Base-by-base conservation (phyloP, 2,888 invertebrate species). In the Bugula neritina region DNA sequence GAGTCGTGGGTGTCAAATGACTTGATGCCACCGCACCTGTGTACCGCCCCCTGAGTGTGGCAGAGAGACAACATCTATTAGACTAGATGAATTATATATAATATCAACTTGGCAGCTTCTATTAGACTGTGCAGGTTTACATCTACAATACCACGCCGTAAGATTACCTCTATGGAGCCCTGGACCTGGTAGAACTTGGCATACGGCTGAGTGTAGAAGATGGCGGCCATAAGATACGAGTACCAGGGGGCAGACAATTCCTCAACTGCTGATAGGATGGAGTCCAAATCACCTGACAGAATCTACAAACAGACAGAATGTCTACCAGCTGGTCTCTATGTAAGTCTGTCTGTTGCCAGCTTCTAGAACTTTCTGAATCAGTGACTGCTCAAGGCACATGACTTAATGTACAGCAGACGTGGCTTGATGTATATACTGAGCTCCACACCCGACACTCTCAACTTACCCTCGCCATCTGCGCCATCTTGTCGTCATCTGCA, bases 1-100 rank as follows among this genome's bases (percentile, higher is more conserved):
- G 27, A 31, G n/a, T 63, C 63, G n/a, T 63, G 63, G 2, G 31
- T 31, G 63, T 63, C 63, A n/a, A 63, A 63, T 2, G 63, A 25
- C 5, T 3, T 31, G 5, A 29, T 25, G 13, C 63, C 63, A 13
- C 63, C 63, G 27, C 63, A 13, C 31, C 27, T 43, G 17, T 43
- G 5, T 43, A 43, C 17, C 5, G 43, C 5, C 5, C 17, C 43
- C n/a, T n/a, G n/a, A n/a, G n/a, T n/a, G n/a, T n/a, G n/a, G n/a
- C n/a, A n/a, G n/a, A n/a, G n/a, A n/a, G n/a, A n/a, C n/a, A n/a
- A n/a, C n/a, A n/a, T n/a, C n/a, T n/a, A n/a, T n/a, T n/a, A n/a
- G n/a, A n/a, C n/a, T n/a, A n/a, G n/a, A n/a, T n/a, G n/a, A n/a
- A n/a, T n/a, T n/a, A n/a, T n/a, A n/a, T n/a, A n/a, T n/a, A n/a